Evolutionary conservation across 1,140 invertebrate genomes (phyloP), one percentile per base, ranked within the genome.

Genomic region (Drosophila sturtevanti): DNA sequence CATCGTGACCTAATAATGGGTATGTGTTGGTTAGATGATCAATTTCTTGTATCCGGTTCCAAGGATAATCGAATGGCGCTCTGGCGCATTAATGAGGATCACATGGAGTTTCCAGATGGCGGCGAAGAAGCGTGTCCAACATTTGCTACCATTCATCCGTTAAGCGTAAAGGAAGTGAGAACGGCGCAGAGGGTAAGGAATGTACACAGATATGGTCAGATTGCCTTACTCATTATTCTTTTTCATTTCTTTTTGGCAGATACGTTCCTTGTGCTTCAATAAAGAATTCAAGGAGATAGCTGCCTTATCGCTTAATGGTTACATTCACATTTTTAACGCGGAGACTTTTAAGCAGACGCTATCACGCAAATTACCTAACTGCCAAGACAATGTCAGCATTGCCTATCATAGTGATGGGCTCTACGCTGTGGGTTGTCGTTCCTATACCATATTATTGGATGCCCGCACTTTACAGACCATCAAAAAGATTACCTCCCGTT

Each of bases 1-100:
- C 98, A 99, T 92, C 95, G 95, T 89, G 98, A 99, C 92, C 98
- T 97, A 95, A 97, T 98, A 44, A 98, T 99, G 93, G 98, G 98
- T 85, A 95, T 98, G 94, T 97, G 96, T 82, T 99, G 98, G 98
- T 91, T 99, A 52, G 98, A 99, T 92, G 98, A 99, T 93, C 96
- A 98, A 91, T 98, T 98, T 93, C 92, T 99, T 58, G 97, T 99
- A 14, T 97, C 97, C 21, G 98, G 98, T 3, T 98, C 97, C 0
- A 94, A 97, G 68, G 98, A 99, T 91, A 97, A 97, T 0, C 96
- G 95, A 91, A 94, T 97, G 93, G 95, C 95, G 51, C 92, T 97
- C 38, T 97, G 96, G 96, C 93, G 95, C 67, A 95, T 96, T 38
- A 93, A 93, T 69, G 93, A 93, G 67, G 93, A 94, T 77, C 90